A percentile compares a stretch with the other conserved stretches of the same genome.
Conservation (phyloP, 2,113 vertebrate genomes). For the Chaenocephalus aceratus region DNA sequence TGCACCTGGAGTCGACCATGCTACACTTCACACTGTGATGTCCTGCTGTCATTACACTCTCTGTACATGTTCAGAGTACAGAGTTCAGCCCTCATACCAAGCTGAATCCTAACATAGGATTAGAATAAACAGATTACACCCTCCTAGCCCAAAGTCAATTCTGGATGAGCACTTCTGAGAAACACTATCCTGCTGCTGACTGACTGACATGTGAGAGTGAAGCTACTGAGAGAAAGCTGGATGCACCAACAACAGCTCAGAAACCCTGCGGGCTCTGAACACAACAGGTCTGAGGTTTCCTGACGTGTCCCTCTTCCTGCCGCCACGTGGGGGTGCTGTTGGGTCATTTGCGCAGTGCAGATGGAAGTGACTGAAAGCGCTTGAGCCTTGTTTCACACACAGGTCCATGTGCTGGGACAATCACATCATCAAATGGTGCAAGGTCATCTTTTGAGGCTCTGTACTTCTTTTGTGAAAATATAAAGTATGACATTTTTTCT, state of each 20-base stretch:
- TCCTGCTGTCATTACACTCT: not conserved
- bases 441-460: no score
- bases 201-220: constrained; percentile 13
- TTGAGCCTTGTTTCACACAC: no score
- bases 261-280: not conserved
- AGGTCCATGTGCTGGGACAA: no score
- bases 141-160: not conserved
- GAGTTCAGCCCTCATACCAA: not conserved
- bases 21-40: not conserved
- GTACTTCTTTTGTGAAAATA: no score
- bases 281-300: not conserved
- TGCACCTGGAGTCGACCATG: not conserved
- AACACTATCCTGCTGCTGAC: not conserved
- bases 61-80: not conserved
- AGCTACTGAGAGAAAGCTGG: constrained; percentile 9
- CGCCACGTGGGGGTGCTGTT: not conserved
- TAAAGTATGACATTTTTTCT: no score
- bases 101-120: not conserved
- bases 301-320: not conserved
- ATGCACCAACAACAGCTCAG: not conserved
- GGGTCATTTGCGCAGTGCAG: not conserved
- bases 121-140: not conserved
- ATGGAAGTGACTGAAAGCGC: not conserved
- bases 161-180: not conserved
- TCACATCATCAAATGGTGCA: no score